phyloP scores from a whole-genome alignment of 2,797 vertebrate genomes.

The Pseudomugil gertrudae region DNA sequence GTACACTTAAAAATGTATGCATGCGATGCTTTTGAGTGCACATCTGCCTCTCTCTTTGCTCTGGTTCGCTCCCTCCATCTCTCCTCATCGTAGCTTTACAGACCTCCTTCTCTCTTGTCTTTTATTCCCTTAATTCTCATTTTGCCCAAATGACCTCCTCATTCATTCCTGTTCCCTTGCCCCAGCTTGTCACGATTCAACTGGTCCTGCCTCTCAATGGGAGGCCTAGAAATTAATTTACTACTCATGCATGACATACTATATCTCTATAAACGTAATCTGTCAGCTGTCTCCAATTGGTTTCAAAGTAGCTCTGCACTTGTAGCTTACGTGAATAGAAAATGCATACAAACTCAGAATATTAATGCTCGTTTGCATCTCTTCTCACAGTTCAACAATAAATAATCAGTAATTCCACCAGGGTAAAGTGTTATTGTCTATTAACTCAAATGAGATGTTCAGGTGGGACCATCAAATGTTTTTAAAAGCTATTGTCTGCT shows the following conservation, averaged over 20 bases:
- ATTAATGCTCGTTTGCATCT: slow-evolving; percentile 12
- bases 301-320: slow-evolving; percentile 23
- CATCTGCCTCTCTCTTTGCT: slow-evolving; percentile 22
- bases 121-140: slow-evolving; percentile 44
- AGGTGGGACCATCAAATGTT: slow-evolving; percentile 11
- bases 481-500: slow-evolving; percentile 29
- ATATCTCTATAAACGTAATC: slow-evolving; percentile 29
- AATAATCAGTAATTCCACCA: slow-evolving; percentile 11
- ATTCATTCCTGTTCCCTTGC: slow-evolving; percentile 32
- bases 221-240: slow-evolving; percentile 54
- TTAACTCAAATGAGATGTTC: slow-evolving; percentile 10
- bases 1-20: slow-evolving; percentile 64
- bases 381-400: neutral
- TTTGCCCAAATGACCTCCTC: slow-evolving; percentile 47
- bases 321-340: slow-evolving; percentile 17
- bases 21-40: slow-evolving; percentile 39
- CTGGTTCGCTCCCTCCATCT: slow-evolving; percentile 10
- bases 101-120: slow-evolving; percentile 3
- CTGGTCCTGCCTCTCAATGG: slow-evolving; percentile 35
- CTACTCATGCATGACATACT: slow-evolving; percentile 49
- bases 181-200: slow-evolving; percentile 50
- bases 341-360: slow-evolving; percentile 16
- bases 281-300: slow-evolving; percentile 20
- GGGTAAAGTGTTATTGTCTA: slow-evolving; percentile 19
- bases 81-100: slow-evolving; percentile 11